phyloP scores from a whole-genome alignment of 2,888 invertebrate species.

The Drosophila vallismaia region DNA sequence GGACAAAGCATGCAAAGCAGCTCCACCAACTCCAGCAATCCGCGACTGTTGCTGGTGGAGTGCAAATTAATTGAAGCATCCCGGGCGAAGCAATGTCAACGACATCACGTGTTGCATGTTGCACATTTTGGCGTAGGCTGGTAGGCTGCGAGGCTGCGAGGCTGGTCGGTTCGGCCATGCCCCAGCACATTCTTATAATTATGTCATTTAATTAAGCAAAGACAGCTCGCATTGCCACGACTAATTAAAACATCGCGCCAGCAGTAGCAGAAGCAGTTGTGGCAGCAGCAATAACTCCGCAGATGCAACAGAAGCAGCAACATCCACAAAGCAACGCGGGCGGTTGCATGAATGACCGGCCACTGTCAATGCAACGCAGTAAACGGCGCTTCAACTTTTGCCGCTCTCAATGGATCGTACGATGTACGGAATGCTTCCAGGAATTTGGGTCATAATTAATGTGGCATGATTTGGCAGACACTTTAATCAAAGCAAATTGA shows the following conservation, averaged over 20 bases:
- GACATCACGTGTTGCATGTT: slow-evolving; percentile 80
- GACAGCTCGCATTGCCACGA: slow-evolving; percentile 79
- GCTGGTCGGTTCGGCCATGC: slow-evolving; percentile 54
- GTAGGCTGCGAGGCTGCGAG: slow-evolving; percentile 43
- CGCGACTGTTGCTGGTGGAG: slow-evolving; percentile 61
- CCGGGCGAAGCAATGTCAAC: slow-evolving; percentile 70
- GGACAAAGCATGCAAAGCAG: slow-evolving; percentile 70
- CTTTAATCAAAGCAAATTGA: slow-evolving; percentile 39
- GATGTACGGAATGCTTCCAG: slow-evolving; percentile 80
- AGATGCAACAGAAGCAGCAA: slow-evolving; percentile 41
- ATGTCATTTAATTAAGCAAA: slow-evolving; percentile 83
- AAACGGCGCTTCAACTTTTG: slow-evolving; percentile 65
- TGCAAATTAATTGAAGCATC: slow-evolving; percentile 81
- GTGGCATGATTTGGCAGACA: slow-evolving; percentile 82
- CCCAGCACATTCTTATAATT: slow-evolving; percentile 82
- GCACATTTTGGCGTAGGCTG: slow-evolving; percentile 72
- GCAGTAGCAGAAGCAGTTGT: slow-evolving; percentile 35
- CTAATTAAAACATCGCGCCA: slow-evolving; percentile 83
- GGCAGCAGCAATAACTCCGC: slow-evolving; percentile 13
- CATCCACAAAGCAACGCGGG: slow-evolving; percentile 60
- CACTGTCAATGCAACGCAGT: slow-evolving; percentile 79
- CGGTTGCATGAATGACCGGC: slow-evolving; percentile 80
- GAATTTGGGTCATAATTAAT: slow-evolving; percentile 84
- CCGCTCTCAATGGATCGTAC: slow-evolving; percentile 74
- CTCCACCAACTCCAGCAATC: slow-evolving; percentile 26